Base-by-base conservation (phyloP, 2,888 invertebrate species). In the Orthosia incerta region DNA sequence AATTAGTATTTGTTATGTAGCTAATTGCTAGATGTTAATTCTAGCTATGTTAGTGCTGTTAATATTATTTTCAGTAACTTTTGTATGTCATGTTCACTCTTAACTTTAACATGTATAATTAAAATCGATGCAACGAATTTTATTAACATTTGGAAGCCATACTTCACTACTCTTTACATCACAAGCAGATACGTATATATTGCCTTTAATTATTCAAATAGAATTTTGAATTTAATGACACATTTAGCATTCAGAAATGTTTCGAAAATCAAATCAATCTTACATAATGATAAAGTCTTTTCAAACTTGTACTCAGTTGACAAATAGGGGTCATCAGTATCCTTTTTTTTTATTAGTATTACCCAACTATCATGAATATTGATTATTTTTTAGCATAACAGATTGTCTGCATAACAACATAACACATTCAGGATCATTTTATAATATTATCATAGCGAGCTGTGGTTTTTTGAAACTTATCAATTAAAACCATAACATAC, bases 31-130 rank as follows among this genome's bases (percentile, higher is more conserved):
- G n/a, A n/a, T n/a, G n/a, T n/a, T n/a, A 61, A 15, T 60, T 48
- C 16, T 51, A 76, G 50, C 48, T 74, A 74, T 65, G 13, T 20
- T 15, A 39, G 18, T 81, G 55, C 39, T 69, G 56, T 26, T 56
- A 26, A 61, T 50, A 55, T 31, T 53, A 50, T 50, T 53, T 39
- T 11, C 15, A 78, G 16, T 68, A 23, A 51, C 23, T 61, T 31
- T 15, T 13, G 5, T 26, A 18, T 60, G 57, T 62, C 55, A 62
- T 57, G 61, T 59, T 45, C 16, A 48, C 55, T 76, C n/a, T 23
- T 45, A n/a, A 39, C 18, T 68, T 64, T n/a, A 23, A 51, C 15
- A n/a, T 26, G 13, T 56, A 31, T 26, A 18, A 39, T 45, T 23
- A 18, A 18, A 77, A 68, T 18, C 23, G 18, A 73, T 45, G 48